phyloP scores from a whole-genome alignment of 2,797 vertebrate genomes.

The Helarctos malayanus region DNA sequence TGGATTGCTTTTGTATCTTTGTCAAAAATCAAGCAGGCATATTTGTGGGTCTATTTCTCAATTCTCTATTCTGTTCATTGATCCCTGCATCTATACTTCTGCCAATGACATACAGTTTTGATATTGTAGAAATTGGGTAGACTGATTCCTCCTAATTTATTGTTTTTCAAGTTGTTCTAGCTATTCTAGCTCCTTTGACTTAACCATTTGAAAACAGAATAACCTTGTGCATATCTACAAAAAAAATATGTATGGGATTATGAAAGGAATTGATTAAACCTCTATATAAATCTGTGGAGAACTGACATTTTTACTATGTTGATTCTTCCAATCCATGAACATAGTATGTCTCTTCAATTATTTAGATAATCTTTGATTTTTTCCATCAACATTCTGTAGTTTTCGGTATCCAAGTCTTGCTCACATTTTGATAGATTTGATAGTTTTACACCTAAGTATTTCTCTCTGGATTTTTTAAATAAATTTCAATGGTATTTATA shows the following conservation, averaged over 20 bases:
- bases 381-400: background rate
- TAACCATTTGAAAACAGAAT: background rate
- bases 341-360: background rate
- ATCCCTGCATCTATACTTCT: background rate
- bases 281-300: background rate
- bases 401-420: background rate
- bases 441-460: background rate
- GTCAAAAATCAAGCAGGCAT: background rate
- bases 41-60: background rate
- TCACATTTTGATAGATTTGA: background rate
- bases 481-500: background rate
- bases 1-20: background rate
- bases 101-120: background rate
- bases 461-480: background rate
- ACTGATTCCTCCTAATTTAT: background rate
- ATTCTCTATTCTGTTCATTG: background rate
- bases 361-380: background rate
- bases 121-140: background rate
- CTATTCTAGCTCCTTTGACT: background rate
- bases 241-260: background rate
- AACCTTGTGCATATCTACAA: background rate
- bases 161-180: background rate
- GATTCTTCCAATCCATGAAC: background rate
- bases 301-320: background rate
- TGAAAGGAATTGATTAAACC: background rate